Evolutionary conservation across 37 sponge, comb jelly and placozoan genomes (phyloP).

Genomic region (Ephydatia muelleri): DNA sequence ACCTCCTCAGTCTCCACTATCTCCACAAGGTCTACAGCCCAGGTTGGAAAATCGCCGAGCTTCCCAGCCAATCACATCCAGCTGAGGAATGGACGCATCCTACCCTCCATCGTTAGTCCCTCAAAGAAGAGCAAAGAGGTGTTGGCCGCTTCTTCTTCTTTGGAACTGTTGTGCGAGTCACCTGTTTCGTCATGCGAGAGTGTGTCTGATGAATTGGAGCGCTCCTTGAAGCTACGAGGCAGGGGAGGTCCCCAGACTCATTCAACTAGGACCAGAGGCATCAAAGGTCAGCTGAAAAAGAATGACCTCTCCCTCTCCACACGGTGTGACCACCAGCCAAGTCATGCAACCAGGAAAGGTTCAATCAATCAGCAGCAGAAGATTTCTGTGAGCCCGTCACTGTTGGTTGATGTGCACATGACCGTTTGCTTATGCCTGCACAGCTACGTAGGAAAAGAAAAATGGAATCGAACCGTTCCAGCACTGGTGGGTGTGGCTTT

Average conservation of each 20-base stretch:
- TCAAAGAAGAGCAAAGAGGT: not conserved
- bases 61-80: conserved; percentile 11
- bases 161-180: not conserved
- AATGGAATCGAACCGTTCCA: not conserved
- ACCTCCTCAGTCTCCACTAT: not conserved
- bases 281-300: not conserved
- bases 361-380: not conserved
- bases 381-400: not conserved
- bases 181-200: not conserved
- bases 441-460: not conserved
- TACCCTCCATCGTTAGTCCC: not conserved
- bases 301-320: not conserved
- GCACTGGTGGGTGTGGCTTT: not conserved
- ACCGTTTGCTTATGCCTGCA: not conserved
- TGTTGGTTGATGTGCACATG: not conserved
- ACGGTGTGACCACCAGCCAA: not conserved
- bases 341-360: not conserved
- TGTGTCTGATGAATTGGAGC: not conserved
- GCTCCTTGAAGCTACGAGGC: not conserved
- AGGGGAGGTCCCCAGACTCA: not conserved
- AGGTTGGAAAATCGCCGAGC: not conserved
- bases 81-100: conserved; percentile 16
- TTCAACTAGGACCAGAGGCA: not conserved
- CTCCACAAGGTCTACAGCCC: not conserved
- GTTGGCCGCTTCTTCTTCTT: not conserved